A percentile compares a stretch with the other conserved stretches of the same genome.
Evolutionary conservation across 2,797 vertebrate genomes (phyloP).

Genomic region (Chiroxiphia lanceolata): DNA sequence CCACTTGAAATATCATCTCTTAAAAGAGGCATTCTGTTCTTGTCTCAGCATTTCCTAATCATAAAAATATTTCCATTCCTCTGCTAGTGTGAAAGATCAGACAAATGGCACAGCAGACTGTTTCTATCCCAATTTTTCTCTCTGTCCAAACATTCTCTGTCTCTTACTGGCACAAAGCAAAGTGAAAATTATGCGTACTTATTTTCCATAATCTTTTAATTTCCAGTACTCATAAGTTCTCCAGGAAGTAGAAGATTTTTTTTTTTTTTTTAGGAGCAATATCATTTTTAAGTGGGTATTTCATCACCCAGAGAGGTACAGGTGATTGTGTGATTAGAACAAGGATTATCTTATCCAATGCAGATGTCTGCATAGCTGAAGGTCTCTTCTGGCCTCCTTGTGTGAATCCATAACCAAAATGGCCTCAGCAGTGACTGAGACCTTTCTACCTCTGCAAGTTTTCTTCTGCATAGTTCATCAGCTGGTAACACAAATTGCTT

Average conservation of each 20-base stretch:
- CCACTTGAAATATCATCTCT: background rate
- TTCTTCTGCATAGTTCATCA: background rate
- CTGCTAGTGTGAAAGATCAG: conserved; percentile 20
- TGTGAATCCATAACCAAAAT: background rate
- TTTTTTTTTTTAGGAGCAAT: background rate
- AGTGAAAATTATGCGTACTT: conserved; percentile 23
- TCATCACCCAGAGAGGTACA: background rate
- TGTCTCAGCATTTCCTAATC: background rate
- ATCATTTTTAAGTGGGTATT: background rate
- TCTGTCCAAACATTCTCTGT: conserved; percentile 37
- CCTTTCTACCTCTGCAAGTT: background rate
- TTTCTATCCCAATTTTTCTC: conserved; percentile 8
- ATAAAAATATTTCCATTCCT: conserved; percentile 28
- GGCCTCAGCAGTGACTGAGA: background rate
- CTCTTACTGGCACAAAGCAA: conserved; percentile 32
- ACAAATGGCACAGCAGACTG: conserved; percentile 49
- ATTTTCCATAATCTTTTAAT: conserved; percentile 39
- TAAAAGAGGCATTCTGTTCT: background rate
- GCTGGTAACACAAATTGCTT: background rate
- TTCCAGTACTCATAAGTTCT: background rate
- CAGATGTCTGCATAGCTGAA: background rate
- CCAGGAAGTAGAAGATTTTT: background rate
- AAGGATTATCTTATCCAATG: background rate
- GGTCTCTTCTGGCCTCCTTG: background rate
- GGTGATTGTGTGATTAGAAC: background rate